Percentiles rank a stretch among this genome's conserved stretches.
phyloP scores from a whole-genome alignment of 2,797 vertebrate genomes.

The Xenops minutus region DNA sequence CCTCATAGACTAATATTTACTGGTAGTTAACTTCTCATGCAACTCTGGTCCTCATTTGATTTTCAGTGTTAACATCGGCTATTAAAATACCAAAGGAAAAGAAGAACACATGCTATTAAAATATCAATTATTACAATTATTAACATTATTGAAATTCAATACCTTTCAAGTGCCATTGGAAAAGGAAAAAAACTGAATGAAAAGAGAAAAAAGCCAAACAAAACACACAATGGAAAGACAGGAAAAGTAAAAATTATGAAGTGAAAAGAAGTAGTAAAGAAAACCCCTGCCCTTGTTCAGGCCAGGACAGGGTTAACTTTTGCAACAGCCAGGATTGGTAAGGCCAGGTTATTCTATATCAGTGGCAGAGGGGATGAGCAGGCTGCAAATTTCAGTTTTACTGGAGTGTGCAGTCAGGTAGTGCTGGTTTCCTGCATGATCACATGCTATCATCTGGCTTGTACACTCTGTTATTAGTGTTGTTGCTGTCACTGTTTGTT shows the following conservation, averaged over 20 bases:
- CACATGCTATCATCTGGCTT: neutral
- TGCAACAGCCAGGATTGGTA: neutral
- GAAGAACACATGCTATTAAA: neutral
- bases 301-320: neutral
- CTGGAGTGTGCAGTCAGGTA: no score
- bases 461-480: neutral
- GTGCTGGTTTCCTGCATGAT: neutral
- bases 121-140: neutral
- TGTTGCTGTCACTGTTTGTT: neutral
- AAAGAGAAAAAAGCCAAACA: neutral
- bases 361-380: neutral
- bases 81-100: neutral
- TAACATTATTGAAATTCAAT: neutral
- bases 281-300: neutral
- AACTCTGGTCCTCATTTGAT: neutral
- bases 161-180: neutral
- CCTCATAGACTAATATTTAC: neutral
- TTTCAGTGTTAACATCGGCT: neutral
- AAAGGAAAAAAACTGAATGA: neutral
- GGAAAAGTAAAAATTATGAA: neutral
- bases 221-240: neutral
- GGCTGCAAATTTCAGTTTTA: neutral
- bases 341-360: neutral
- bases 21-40: neutral
- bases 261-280: neutral